phyloP scores from a whole-genome alignment of 2,888 invertebrate species.

The Abrostola triplasia region DNA sequence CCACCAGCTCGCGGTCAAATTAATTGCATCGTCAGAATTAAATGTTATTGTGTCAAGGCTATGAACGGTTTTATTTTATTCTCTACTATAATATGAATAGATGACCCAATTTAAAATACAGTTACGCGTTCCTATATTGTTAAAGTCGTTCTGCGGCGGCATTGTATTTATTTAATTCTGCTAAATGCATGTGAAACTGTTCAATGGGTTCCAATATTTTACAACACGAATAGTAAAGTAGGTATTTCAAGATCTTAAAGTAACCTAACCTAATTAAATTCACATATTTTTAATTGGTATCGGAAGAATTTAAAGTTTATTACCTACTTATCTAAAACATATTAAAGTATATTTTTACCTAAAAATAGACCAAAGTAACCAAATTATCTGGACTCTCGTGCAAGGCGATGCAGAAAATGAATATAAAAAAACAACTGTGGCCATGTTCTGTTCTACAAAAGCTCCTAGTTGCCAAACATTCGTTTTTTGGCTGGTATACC shows the following conservation, averaged over 20 bases:
- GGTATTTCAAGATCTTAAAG: too few relatives aligned
- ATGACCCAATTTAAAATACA: conserved; percentile 70
- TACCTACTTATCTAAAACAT: too few relatives aligned
- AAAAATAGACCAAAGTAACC: too few relatives aligned
- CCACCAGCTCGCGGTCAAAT: conserved; percentile 69
- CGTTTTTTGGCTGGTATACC: conserved; percentile 12
- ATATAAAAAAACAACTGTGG: neutral
- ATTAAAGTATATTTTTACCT: too few relatives aligned
- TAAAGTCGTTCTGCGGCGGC: conserved; percentile 17
- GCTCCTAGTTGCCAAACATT: conserved; percentile 6
- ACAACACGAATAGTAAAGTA: too few relatives aligned
- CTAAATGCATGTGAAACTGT: neutral
- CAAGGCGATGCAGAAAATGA: too few relatives aligned
- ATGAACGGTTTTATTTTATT: conserved; percentile 68
- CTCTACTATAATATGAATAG: conserved; percentile 67
- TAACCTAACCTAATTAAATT: too few relatives aligned
- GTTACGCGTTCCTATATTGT: conserved; percentile 41
- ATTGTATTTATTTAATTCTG: conserved; percentile 7
- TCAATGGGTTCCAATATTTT: neutral
- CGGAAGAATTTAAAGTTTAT: too few relatives aligned
- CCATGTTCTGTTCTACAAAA: conserved; percentile 16
- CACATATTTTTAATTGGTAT: too few relatives aligned
- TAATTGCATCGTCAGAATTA: conserved; percentile 79
- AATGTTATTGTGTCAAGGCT: conserved; percentile 86
- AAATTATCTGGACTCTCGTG: too few relatives aligned